Conservation (phyloP, 2,797 vertebrate species). For the Setipinna tenuifilis region DNA sequence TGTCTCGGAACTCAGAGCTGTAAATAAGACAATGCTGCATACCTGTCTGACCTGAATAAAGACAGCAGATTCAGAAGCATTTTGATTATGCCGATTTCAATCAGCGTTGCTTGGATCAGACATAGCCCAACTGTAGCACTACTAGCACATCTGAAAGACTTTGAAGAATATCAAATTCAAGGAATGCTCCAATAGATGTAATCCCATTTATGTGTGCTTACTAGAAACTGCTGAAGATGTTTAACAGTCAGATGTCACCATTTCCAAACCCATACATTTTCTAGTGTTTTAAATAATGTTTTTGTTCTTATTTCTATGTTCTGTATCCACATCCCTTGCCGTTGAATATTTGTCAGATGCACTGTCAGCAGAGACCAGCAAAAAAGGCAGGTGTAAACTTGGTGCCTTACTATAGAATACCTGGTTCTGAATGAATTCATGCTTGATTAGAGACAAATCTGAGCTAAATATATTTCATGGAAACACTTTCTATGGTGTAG, state of each 20-base stretch:
- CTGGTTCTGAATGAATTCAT: background rate
- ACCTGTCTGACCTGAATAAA: background rate
- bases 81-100: background rate
- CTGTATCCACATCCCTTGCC: background rate
- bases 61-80: background rate
- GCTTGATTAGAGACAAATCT: background rate
- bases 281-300: too few species aligned
- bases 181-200: background rate
- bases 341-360: background rate
- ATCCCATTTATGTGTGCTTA: background rate
- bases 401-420: background rate
- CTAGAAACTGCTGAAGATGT: too few species aligned
- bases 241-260: too few species aligned
- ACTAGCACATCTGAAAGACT: background rate
- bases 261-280: too few species aligned
- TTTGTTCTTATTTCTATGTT: background rate
- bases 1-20: background rate
- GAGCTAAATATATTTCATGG: background rate
- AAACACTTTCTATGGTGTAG: too few species aligned
- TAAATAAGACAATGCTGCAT: background rate
- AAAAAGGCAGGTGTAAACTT: background rate
- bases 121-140: background rate
- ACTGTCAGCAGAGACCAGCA: background rate
- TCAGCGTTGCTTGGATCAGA: background rate
- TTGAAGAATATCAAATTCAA: background rate